Base-by-base conservation (phyloP, 2,797 vertebrate species). In the Falco biarmicus region DNA sequence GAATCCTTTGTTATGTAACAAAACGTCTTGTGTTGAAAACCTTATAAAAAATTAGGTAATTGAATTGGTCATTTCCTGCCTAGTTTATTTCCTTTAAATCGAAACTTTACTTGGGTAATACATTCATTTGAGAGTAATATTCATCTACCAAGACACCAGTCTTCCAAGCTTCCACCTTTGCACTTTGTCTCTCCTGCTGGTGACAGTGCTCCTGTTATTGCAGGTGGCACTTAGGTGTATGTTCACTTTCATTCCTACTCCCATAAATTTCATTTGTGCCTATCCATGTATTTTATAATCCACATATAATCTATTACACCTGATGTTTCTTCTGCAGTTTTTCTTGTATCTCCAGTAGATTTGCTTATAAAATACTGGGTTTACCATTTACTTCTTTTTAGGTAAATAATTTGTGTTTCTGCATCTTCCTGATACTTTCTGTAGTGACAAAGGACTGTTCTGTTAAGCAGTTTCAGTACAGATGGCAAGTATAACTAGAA, bases 11-110 rank as follows among this genome's bases (percentile, higher is more conserved):
- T 91, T 90, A 86, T 32, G 43, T 54, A 91, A 92, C 76, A 91
- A 91, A 96, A 91, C 6, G 43, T 96, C 63, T 88, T 88, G 51
- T 91, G 74, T 90, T 94, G 90, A 86, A 73, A 95, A 29, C 77
- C 39, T 91, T 79, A 90, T 50, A 61, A 59, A 91, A 93, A 93
- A 90, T 43, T 69, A 91, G 68, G 84, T 93, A 80, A 80, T 29
- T 63, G 43, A 51, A 51, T 76, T 90, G 56, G 26, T 87, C 5
- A 0, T 64, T 96, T 84, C 28, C 54, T 68, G 81, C 50, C 56
- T 77, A 15, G 28, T 82, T 71, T 50, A 59, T 71, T 21, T 68
- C 41, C 20, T 89, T 63, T 71, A 60, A 88, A 94, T 81, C 37
- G 9, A 53, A 91, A 22, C 22, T 73, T 34, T 75, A 29, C 43